Percentiles rank a stretch among this genome's conserved stretches.
Evolutionary conservation across 2,888 invertebrate genomes (phyloP).

Genomic region (Andrena minutula): DNA sequence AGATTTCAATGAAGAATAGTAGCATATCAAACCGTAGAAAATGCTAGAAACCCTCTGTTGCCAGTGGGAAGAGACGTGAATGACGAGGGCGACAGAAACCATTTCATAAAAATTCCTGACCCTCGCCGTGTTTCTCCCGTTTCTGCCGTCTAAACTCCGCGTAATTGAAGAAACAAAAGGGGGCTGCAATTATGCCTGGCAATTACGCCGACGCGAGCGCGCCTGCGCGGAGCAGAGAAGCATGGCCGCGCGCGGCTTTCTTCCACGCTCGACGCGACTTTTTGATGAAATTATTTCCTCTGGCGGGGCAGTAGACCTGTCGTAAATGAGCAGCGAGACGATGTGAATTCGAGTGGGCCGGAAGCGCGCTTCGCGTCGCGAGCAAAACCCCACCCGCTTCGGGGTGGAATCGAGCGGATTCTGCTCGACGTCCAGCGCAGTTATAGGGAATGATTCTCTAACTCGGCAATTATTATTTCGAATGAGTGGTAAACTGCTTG

Average conservation of each 20-base stretch:
- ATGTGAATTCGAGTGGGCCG: constrained; percentile 26
- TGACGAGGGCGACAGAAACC: constrained; percentile 50
- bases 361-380: constrained; percentile 37
- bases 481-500: not conserved
- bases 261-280: constrained; percentile 70
- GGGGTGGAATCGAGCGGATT: constrained; percentile 10
- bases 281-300: constrained; percentile 80
- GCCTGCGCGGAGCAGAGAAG: constrained; percentile 68
- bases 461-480: not conserved
- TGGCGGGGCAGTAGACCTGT: constrained; percentile 53
- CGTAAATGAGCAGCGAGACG: constrained; percentile 17
- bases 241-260: constrained; percentile 71
- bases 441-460: not conserved
- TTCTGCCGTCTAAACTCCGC: constrained; percentile 77
- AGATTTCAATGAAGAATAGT: not conserved
- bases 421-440: not conserved
- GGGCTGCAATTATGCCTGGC: constrained; percentile 81
- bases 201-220: constrained; percentile 75
- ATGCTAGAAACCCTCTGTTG: constrained; percentile 9
- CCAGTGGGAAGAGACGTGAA: not conserved
- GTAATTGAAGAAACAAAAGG: constrained; percentile 84
- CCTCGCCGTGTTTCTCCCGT: constrained; percentile 66
- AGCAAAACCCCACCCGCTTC: constrained; percentile 23
- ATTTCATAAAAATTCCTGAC: constrained; percentile 82
- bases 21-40: not conserved